These are phyloP conservation scores for Leptinotarsa juncta DNA, from an alignment of 2,888 invertebrate species.

Conservation along the genomic window DNA sequence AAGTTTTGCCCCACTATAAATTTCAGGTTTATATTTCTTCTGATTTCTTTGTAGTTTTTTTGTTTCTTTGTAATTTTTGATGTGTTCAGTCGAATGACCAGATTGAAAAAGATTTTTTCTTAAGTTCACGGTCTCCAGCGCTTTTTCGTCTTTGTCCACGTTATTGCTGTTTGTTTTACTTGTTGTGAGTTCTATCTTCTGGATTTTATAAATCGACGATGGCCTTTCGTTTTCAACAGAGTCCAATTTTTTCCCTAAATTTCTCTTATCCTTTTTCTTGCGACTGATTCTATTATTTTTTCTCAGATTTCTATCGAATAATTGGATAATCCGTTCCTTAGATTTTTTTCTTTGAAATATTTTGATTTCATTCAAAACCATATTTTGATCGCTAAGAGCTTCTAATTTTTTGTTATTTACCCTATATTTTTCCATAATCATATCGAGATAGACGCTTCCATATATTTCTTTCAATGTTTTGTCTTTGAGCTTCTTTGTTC, in stretches of 20 bases:
- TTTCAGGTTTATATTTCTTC: neutral
- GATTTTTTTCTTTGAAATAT: neutral
- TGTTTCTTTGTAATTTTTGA: neutral
- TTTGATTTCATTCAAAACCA: neutral
- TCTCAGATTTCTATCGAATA: neutral
- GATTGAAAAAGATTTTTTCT: neutral
- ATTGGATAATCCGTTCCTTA: neutral
- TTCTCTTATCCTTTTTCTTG: neutral
- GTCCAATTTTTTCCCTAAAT: neutral
- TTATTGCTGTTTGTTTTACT: neutral
- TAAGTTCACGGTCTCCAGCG: neutral
- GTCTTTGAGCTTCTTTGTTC: neutral
- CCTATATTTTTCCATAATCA: slow-evolving; percentile 11
- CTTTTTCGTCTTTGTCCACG: neutral
- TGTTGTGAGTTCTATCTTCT: neutral
- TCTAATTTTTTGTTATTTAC: neutral
- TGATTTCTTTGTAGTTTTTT: neutral
- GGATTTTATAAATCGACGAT: neutral
- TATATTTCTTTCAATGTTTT: neutral
- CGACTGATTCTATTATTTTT: neutral
- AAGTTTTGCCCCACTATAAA: neutral
- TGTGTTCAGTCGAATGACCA: neutral
- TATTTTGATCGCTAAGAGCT: neutral
- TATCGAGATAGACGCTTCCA: neutral
- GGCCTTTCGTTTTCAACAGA: neutral